A percentile compares a stretch with the other conserved stretches of the same genome.
These are phyloP conservation scores for Ashinkailepas kermadecensis DNA, from an alignment of 2,888 invertebrate genomes.

Conservation along the genomic window DNA sequence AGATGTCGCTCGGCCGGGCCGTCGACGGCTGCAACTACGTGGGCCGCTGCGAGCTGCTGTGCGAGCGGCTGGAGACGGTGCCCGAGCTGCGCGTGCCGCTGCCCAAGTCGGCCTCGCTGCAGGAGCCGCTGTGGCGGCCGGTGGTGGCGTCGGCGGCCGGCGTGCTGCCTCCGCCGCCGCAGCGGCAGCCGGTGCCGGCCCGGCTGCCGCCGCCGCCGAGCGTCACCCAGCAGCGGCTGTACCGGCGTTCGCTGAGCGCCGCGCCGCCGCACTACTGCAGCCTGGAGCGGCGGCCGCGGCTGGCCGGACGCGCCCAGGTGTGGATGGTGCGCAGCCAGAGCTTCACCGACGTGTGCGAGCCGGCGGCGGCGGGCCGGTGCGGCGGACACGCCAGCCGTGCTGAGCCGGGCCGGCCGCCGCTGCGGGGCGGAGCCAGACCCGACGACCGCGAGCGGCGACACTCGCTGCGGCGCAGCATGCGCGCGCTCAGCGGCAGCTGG, in stretches of 20 bases:
- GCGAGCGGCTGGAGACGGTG: constrained; percentile 6
- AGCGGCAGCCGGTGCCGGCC: neutral
- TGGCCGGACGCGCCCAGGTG: neutral
- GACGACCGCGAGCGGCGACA: neutral
- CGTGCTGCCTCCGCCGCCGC: neutral
- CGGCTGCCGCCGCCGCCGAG: constrained; percentile 9
- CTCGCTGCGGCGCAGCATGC: neutral
- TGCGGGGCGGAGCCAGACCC: neutral
- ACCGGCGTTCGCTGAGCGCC: constrained; percentile 3
- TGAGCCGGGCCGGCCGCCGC: neutral
- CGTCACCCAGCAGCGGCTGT: constrained; percentile 13
- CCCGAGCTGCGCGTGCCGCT: neutral
- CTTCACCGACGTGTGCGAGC: constrained; percentile 6
- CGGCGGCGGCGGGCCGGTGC: neutral
- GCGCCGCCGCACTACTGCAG: constrained; percentile 18
- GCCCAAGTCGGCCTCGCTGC: neutral
- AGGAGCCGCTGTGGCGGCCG: neutral
- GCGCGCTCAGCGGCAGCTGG: constrained; percentile 14
- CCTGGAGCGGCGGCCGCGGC: constrained; percentile 4
- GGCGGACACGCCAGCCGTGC: neutral
- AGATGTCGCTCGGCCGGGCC: neutral
- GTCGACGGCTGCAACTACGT: constrained; percentile 13
- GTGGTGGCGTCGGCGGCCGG: constrained; percentile 13
- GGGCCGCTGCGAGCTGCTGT: neutral
- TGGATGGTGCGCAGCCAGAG: constrained; percentile 20